Percentiles rank a stretch among this genome's conserved stretches.
Conservation (phyloP, 1,140 invertebrate species). For the Cyclargus thomasi region DNA sequence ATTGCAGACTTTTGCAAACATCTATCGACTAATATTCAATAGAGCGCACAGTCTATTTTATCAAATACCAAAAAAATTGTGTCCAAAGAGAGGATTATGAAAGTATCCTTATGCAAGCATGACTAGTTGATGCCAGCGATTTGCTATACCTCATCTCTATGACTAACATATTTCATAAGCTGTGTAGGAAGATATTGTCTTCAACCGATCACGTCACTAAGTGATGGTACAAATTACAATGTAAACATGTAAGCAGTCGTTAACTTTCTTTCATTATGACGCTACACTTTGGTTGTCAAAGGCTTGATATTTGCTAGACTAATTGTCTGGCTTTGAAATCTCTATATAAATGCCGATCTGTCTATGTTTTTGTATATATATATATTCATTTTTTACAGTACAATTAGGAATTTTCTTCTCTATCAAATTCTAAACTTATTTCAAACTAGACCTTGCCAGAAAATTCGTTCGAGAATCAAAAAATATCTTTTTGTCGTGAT, state of each 20-base stretch:
- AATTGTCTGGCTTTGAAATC: no score
- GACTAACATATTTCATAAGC: slow-evolving; percentile 2
- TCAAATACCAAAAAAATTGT: background rate
- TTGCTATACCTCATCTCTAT: slow-evolving; percentile 18
- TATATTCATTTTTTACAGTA: no score
- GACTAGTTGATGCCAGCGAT: slow-evolving; percentile 22
- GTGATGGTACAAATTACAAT: background rate
- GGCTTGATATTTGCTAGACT: background rate
- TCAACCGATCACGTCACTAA: background rate
- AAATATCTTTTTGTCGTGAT: no score
- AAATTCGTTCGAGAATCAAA: no score
- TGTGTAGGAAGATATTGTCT: slow-evolving; percentile 2
- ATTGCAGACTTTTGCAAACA: no score
- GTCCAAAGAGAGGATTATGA: background rate
- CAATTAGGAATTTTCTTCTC: no score
- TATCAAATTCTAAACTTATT: no score
- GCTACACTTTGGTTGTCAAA: background rate
- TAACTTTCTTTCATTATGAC: background rate
- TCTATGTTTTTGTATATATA: background rate
- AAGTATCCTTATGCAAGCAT: slow-evolving; percentile 23
- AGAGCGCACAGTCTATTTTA: no score
- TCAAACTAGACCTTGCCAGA: no score
- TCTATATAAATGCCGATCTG: no score
- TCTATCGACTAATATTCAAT: no score
- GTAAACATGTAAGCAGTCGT: background rate